Percentiles rank a stretch among this genome's conserved stretches.
phyloP scores from a whole-genome alignment of 1,140 invertebrate species.

The Drosophila virilis region DNA sequence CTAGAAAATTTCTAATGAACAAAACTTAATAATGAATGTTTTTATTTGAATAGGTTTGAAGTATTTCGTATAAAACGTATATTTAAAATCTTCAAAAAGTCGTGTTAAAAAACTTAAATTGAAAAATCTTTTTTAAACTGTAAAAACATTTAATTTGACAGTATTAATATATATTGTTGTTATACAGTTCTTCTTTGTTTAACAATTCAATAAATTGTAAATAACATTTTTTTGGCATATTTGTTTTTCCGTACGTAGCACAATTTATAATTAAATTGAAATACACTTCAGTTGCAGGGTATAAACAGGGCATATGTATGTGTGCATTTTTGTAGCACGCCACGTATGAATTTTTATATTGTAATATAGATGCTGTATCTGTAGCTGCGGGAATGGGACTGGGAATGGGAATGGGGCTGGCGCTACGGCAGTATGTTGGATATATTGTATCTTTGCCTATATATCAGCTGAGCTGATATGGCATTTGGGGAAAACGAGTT shows the following conservation, averaged over 20 bases:
- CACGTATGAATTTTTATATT: conserved; percentile 48
- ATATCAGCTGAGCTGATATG: conserved; percentile 77
- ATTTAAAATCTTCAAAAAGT: no score
- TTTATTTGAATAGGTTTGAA: no score
- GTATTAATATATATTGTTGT: no score
- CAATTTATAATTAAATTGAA: not conserved
- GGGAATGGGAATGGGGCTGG: not conserved
- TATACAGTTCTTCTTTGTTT: no score
- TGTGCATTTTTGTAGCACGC: conserved; percentile 12
- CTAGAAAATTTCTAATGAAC: no score
- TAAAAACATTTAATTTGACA: no score
- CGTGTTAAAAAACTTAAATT: no score
- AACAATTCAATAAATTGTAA: not conserved
- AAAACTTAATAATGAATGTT: no score
- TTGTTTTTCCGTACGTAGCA: not conserved
- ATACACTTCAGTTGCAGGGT: conserved; percentile 8
- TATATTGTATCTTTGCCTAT: conserved; percentile 73
- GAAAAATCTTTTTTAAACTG: no score
- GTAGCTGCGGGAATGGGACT: conserved; percentile 6
- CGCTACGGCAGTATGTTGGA: conserved; percentile 29
- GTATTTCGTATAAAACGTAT: no score
- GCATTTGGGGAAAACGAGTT: conserved; percentile 77
- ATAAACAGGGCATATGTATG: conserved; percentile 5
- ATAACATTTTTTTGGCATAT: not conserved
- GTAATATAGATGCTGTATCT: conserved; percentile 37